These are phyloP conservation scores for Tragelaphus imberbis DNA, from an alignment of 2,113 vertebrate genomes.

Conservation along the genomic window DNA sequence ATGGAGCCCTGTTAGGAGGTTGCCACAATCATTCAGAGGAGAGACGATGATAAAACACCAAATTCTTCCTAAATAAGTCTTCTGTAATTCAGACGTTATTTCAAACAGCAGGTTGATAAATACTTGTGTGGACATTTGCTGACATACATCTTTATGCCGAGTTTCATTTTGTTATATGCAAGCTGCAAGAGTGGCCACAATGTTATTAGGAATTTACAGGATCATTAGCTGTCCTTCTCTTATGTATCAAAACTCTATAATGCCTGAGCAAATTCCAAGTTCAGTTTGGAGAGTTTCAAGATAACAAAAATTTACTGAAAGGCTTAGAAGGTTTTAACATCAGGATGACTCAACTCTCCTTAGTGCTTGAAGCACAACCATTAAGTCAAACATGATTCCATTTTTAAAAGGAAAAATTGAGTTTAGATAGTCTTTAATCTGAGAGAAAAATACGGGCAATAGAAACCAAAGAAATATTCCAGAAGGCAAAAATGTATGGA, in stretches of 20 bases:
- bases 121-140: constrained; percentile 64
- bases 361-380: constrained; percentile 3
- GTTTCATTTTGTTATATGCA: constrained; percentile 65
- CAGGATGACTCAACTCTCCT: constrained; percentile 46
- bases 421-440: neutral
- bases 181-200: neutral
- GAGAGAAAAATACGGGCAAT: constrained; percentile 7
- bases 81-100: constrained; percentile 59
- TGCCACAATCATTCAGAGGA: neutral
- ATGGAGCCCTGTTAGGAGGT: neutral
- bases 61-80: constrained; percentile 65
- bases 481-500: neutral
- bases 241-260: neutral
- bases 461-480: neutral
- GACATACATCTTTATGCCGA: constrained; percentile 11
- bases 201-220: constrained; percentile 61
- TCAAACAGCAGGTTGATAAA: constrained; percentile 59
- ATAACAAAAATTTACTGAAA: constrained; percentile 54
- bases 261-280: neutral
- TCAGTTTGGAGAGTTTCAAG: constrained; percentile 45
- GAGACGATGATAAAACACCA: constrained; percentile 38
- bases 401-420: neutral
- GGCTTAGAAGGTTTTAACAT: constrained; percentile 38
- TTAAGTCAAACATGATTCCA: constrained; percentile 42
- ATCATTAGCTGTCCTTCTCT: constrained; percentile 63